Percentiles rank a stretch among this genome's conserved stretches.
These are phyloP conservation scores for Nicator chloris DNA, from an alignment of 2,113 vertebrate species.

Conservation along the genomic window DNA sequence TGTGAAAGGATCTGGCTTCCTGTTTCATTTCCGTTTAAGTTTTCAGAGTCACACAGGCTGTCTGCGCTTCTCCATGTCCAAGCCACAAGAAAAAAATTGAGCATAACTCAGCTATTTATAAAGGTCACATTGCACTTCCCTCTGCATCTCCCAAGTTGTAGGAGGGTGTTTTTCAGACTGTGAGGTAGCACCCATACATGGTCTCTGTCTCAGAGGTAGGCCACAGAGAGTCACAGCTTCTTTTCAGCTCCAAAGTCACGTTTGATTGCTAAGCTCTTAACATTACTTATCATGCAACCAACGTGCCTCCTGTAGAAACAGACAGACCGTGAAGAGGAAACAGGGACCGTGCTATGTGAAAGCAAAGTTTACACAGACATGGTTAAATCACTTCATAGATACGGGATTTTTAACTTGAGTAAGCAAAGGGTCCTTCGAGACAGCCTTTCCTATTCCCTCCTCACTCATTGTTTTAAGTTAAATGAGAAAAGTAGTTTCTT, in stretches of 20 bases:
- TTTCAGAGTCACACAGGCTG: neutral
- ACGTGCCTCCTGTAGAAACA: neutral
- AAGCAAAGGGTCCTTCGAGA: accelerated
- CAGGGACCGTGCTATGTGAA: neutral
- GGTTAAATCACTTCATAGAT: neutral
- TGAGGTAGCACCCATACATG: neutral
- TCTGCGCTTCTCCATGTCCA: neutral
- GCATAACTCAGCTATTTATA: conserved; percentile 16
- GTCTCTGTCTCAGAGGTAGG: neutral
- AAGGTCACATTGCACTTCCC: neutral
- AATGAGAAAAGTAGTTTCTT: neutral
- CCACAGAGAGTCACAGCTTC: neutral
- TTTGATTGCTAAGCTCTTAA: neutral
- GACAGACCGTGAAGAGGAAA: neutral
- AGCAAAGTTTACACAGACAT: neutral
- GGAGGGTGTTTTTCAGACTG: neutral
- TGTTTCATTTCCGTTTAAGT: conserved; percentile 47
- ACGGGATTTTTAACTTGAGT: neutral
- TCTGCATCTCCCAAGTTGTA: neutral
- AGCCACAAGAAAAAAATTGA: neutral
- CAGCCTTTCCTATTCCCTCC: neutral
- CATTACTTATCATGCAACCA: neutral
- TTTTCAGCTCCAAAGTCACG: neutral
- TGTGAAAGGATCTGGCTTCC: conserved; percentile 43
- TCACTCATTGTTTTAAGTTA: neutral